phyloP scores from a whole-genome alignment of 1,140 invertebrate genomes.

The Brachionus sp. region DNA sequence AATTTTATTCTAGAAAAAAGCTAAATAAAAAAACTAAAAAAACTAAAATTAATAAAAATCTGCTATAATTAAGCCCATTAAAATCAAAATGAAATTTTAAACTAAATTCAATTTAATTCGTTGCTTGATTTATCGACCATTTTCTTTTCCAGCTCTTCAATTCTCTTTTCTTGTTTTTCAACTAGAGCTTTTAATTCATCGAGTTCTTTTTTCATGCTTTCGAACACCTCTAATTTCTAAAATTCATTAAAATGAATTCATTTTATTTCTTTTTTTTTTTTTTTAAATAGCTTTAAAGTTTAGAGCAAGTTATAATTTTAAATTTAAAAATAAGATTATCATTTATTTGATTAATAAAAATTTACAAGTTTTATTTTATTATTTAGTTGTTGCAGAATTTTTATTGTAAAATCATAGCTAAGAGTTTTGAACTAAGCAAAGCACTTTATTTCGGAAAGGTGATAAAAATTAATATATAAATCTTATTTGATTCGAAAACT shows the following conservation, averaged over 20 bases:
- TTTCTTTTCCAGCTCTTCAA: conserved; percentile 17
- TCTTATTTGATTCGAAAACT: conserved; percentile 9
- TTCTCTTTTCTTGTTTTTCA: conserved; percentile 3
- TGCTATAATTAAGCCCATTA: background rate
- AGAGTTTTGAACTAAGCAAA: background rate
- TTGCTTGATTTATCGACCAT: background rate
- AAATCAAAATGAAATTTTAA: background rate
- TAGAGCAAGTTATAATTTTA: background rate
- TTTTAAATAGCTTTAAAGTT: background rate
- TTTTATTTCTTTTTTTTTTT: background rate
- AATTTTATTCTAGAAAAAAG: too few species aligned
- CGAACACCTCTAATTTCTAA: background rate
- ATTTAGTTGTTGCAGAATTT: background rate
- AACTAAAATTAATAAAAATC: background rate
- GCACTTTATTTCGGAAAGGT: background rate
- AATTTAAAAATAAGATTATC: background rate
- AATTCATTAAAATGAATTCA: background rate
- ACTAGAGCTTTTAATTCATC: background rate
- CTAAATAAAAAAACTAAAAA: too few species aligned
- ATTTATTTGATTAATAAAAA: conserved; percentile 13
- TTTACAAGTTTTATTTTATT: background rate
- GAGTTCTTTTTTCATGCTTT: conserved; percentile 1
- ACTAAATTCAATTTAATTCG: background rate
- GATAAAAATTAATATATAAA: background rate
- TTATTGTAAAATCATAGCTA: background rate